Base-by-base conservation (phyloP, 92 coral and sea anemone species). In the Muricea muricata region DNA sequence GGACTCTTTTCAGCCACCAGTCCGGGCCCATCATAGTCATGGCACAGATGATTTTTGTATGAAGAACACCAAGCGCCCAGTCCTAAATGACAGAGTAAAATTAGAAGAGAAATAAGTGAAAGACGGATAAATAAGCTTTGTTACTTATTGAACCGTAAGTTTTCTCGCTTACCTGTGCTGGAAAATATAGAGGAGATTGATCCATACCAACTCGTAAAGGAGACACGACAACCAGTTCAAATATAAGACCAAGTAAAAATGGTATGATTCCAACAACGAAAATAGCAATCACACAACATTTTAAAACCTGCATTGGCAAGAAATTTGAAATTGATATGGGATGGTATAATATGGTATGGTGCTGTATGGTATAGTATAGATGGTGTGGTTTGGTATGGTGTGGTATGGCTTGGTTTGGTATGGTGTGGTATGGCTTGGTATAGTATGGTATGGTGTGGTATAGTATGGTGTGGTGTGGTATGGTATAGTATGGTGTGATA, bases 1-100 rank as follows among this genome's bases (percentile, higher is more conserved):
- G 90, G 1, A 88, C 91, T 79, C 95, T 84, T 84, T 94, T 97
- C 58, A 97, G 90, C 99, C 99, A 97, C 99, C 99, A 97, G 82
- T 97, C 94, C 20, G 99, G 99, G 15, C 99, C 98, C 99, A 97
- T 97, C 99, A 97, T 97, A 17, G 99, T 92, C 72, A 97, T 93
- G 35, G 99, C 99, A 77, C 99, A 97, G 68, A 97, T 97, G 81
- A 97, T 97, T 86, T 97, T 97, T 93, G 94, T 94, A 68, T 97
- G 99, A 5, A 97, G 92, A 78, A 97, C 98, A 50, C 99, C 99
- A 48, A 97, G 79, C 7, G 99, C 98, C 99, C 99, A 97, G 82
- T 94, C 99, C 99, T 97, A 32, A 40, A 65, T 58, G 24, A 17
- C 0, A 54, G 25, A 0, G 14, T 6, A 31, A 33, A 11, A 9